phyloP scores from a whole-genome alignment of 1,140 invertebrate species.

The Physella acuta region DNA sequence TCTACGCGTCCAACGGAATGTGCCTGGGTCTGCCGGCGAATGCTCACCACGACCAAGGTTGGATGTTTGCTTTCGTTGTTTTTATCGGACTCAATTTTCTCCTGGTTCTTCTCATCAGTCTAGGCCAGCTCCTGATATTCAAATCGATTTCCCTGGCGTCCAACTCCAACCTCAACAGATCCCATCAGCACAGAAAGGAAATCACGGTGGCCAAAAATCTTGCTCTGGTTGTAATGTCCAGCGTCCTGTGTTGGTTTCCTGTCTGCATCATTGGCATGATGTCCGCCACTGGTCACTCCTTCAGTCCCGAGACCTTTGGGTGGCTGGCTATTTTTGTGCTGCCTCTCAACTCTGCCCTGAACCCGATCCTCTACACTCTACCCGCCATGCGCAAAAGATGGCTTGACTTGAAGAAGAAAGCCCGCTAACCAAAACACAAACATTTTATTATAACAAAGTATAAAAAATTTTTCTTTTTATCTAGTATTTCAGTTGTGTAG shows the following conservation, averaged over 20 bases:
- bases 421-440: too few relatives aligned
- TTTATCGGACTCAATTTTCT: slow-evolving; percentile 28
- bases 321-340: slow-evolving; percentile 33
- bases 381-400: slow-evolving; percentile 2
- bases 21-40: slow-evolving; percentile 24
- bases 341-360: slow-evolving; percentile 35
- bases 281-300: slow-evolving; percentile 18
- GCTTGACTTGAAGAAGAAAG: not conserved
- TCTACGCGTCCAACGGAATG: slow-evolving; percentile 4
- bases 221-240: slow-evolving; percentile 32
- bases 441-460: too few relatives aligned
- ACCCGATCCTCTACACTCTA: slow-evolving; percentile 34
- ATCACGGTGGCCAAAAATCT: slow-evolving; percentile 33
- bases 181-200: slow-evolving; percentile 26
- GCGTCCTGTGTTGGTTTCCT: slow-evolving; percentile 40
- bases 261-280: slow-evolving; percentile 39
- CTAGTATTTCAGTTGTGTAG: too few relatives aligned
- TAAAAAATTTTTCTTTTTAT: too few relatives aligned
- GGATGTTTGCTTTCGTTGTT: slow-evolving; percentile 22
- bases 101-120: slow-evolving; percentile 20
- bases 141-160: not conserved
- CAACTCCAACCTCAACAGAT: slow-evolving; percentile 25
- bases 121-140: slow-evolving; percentile 15
- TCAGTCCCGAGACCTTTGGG: slow-evolving; percentile 30
- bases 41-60: not conserved